phyloP scores from a whole-genome alignment of 1,140 invertebrate species.

The Cecropterus lyciades region DNA sequence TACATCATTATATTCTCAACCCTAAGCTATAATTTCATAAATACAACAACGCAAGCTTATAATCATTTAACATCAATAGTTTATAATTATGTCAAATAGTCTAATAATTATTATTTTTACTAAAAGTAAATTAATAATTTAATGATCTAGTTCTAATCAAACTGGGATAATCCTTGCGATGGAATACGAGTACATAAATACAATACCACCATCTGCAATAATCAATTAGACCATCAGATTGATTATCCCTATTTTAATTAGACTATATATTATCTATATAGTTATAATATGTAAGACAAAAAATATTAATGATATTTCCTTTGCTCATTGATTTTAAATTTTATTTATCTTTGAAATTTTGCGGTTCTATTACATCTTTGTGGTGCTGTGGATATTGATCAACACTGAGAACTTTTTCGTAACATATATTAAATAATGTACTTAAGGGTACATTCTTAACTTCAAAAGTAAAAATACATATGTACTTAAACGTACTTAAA shows the following conservation, averaged over 20 bases:
- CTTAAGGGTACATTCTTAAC: too few species aligned
- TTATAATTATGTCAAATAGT: slow-evolving; percentile 10
- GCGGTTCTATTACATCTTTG: too few species aligned
- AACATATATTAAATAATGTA: too few species aligned
- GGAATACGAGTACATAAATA: slow-evolving; percentile 10
- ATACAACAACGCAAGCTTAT: slow-evolving; percentile 14
- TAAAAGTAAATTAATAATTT: slow-evolving; percentile 1
- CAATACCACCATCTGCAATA: background rate
- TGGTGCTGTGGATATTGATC: too few species aligned
- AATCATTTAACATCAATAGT: slow-evolving; percentile 10
- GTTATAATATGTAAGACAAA: slow-evolving; percentile 15
- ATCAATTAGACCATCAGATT: slow-evolving; percentile 7
- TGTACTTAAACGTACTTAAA: too few species aligned
- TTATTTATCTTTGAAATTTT: too few species aligned
- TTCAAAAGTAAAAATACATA: too few species aligned
- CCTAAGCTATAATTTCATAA: slow-evolving; percentile 1
- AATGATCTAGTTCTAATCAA: background rate
- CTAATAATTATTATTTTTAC: slow-evolving; percentile 12
- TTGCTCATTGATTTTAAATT: too few species aligned
- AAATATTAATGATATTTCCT: slow-evolving; percentile 9
- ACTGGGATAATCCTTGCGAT: slow-evolving; percentile 2
- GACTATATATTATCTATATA: background rate
- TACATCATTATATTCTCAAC: background rate
- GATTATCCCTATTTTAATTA: slow-evolving; percentile 19
- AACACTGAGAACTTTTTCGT: too few species aligned